A percentile compares a stretch with the other conserved stretches of the same genome.
Conservation (phyloP, 2,797 vertebrate species). For the Delichon dasypus region DNA sequence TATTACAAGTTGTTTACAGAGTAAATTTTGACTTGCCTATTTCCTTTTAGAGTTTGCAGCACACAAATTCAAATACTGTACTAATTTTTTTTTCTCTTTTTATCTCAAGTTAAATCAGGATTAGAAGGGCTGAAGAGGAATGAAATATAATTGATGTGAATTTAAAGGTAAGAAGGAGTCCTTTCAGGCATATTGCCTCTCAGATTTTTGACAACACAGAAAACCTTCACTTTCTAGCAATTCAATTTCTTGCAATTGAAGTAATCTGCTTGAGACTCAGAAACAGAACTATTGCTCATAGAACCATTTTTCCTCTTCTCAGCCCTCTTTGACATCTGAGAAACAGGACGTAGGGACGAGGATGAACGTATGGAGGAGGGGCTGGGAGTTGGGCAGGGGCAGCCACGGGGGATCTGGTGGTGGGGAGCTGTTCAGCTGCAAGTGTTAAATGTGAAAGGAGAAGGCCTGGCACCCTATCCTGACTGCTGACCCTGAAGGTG, state of each 20-base stretch:
- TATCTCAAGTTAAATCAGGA: not conserved
- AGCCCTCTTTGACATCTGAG: not conserved
- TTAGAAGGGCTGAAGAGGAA: not conserved
- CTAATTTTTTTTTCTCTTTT: not conserved
- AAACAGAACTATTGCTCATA: not conserved
- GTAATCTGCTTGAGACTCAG: not conserved
- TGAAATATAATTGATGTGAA: not conserved
- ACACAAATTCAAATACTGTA: not conserved
- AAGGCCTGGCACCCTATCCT: not conserved
- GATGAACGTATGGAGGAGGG: not conserved
- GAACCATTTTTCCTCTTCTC: not conserved
- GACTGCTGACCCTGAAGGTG: no score
- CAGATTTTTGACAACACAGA: not conserved
- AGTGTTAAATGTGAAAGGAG: not conserved
- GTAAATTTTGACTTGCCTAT: not conserved
- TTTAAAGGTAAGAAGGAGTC: not conserved
- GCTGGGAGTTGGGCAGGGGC: not conserved
- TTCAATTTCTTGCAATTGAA: not conserved
- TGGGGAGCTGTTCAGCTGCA: not conserved
- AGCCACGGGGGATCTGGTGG: fast-evolving
- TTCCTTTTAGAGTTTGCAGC: not conserved
- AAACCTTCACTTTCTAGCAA: not conserved
- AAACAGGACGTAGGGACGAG: fast-evolving
- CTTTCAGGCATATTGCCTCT: not conserved
- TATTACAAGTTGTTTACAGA: not conserved